A percentile compares a stretch with the other conserved stretches of the same genome.
Conservation (phyloP, 2,888 invertebrate genomes). For the Hemicrepidius hirtus region DNA sequence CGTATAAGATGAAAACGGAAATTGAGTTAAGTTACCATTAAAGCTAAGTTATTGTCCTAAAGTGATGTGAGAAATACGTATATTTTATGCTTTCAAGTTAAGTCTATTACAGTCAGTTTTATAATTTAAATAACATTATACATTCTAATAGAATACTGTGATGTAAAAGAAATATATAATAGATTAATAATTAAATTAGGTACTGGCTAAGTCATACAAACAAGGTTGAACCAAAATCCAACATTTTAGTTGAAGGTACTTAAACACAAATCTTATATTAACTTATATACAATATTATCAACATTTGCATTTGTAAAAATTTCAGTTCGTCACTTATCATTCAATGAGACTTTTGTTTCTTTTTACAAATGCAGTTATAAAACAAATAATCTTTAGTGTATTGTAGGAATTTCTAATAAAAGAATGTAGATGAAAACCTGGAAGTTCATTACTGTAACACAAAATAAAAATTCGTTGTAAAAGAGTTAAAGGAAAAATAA, state of each 20-base stretch:
- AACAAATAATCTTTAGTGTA: conserved; percentile 2
- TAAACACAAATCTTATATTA: conserved; percentile 52
- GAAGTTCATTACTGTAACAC: conserved; percentile 31
- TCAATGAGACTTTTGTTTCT: neutral
- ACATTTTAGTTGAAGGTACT: conserved; percentile 53
- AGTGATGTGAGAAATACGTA: conserved; percentile 38
- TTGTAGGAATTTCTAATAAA: conserved; percentile 19
- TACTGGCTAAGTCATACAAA: conserved; percentile 66
- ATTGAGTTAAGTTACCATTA: conserved; percentile 27
- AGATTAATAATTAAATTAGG: conserved; percentile 65
- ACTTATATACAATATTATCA: conserved; percentile 54
- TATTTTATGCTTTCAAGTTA: conserved; percentile 28
- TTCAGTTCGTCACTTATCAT: neutral
- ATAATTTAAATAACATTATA: conserved; percentile 58
- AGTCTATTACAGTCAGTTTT: conserved; percentile 55
- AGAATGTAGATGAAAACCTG: conserved; percentile 13
- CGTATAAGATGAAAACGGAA: conserved; percentile 39
- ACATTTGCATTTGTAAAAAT: conserved; percentile 49
- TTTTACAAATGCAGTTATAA: conserved; percentile 33
- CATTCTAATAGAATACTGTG: conserved; percentile 66
- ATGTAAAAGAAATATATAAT: conserved; percentile 64
- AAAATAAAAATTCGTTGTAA: conserved; percentile 62
- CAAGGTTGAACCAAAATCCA: conserved; percentile 62
- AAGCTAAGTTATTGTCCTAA: conserved; percentile 39
- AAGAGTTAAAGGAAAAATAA: conserved; percentile 46